Percentiles rank a stretch among this genome's conserved stretches.
Conservation (phyloP, 2,888 invertebrate species). For the Napeogenes inachia region DNA sequence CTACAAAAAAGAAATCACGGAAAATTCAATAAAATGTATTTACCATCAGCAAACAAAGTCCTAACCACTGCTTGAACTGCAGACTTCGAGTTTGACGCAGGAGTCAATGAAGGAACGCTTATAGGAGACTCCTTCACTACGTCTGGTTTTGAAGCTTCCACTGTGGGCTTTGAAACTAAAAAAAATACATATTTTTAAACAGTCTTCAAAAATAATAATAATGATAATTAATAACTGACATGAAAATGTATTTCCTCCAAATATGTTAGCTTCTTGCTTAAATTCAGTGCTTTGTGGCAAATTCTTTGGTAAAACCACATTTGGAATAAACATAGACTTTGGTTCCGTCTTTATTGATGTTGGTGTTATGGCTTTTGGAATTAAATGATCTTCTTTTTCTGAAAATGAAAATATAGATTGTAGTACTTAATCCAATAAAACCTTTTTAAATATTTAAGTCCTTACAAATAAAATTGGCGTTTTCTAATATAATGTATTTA, state of each 20-base stretch:
- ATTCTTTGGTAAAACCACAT: not conserved
- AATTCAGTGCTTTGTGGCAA: not conserved
- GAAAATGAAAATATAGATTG: not conserved
- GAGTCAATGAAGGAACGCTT: constrained; percentile 44
- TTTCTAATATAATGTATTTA: no score
- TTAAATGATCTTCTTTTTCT: not conserved
- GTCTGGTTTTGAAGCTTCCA: constrained; percentile 40
- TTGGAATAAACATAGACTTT: not conserved
- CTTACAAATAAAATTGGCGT: no score
- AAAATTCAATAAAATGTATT: no score
- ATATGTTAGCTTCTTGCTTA: not conserved
- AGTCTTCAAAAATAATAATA: no score
- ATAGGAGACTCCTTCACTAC: constrained; percentile 35
- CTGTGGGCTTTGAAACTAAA: constrained; percentile 33
- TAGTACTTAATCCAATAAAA: not conserved
- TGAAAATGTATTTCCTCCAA: constrained; percentile 3
- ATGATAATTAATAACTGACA: not conserved
- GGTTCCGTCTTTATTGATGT: not conserved
- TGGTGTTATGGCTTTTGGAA: not conserved
- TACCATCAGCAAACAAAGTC: constrained; percentile 63
- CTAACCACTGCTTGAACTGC: constrained; percentile 46
- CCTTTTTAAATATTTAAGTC: no score
- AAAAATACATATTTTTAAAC: constrained; percentile 4
- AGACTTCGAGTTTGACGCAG: constrained; percentile 38
- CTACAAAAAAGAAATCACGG: no score